These are phyloP conservation scores for Megaleporinus macrocephalus DNA, from an alignment of 2,113 vertebrate genomes.

Conservation along the genomic window DNA sequence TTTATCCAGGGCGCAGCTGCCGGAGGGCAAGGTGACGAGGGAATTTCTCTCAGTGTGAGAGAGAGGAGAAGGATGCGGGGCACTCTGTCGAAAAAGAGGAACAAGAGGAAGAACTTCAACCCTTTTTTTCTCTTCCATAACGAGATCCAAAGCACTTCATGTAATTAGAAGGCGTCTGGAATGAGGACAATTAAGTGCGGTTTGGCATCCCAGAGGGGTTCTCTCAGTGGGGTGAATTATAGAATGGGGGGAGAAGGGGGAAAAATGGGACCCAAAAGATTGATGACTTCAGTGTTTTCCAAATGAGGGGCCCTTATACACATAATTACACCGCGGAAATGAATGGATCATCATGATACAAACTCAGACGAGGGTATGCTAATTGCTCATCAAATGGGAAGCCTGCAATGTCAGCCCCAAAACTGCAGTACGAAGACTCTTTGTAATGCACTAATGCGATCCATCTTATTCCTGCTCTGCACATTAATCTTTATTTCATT, in stretches of 20 bases:
- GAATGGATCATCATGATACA: conserved; percentile 78
- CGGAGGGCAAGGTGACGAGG: conserved; percentile 66
- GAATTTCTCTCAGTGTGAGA: conserved; percentile 56
- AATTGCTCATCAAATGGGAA: conserved; percentile 78
- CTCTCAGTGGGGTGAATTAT: conserved; percentile 72
- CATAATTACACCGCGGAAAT: conserved; percentile 78
- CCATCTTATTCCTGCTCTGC: conserved; percentile 74
- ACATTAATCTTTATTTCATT: conserved; percentile 73
- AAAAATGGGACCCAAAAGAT: conserved; percentile 72
- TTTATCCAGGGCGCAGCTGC: conserved; percentile 74
- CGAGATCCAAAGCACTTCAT: conserved; percentile 69
- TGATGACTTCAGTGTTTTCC: conserved; percentile 80
- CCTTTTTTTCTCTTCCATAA: conserved; percentile 59
- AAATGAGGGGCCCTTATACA: conserved; percentile 76
- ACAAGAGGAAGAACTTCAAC: conserved; percentile 49
- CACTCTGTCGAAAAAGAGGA: neutral
- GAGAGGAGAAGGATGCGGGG: conserved; percentile 51
- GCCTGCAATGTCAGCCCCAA: conserved; percentile 69
- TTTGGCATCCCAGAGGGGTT: conserved; percentile 70
- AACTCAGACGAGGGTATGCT: conserved; percentile 72
- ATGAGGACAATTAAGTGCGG: conserved; percentile 77
- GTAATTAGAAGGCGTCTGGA: conserved; percentile 75
- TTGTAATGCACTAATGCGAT: conserved; percentile 71
- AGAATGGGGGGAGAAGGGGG: conserved; percentile 7
- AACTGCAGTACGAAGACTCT: conserved; percentile 63